These are phyloP conservation scores for Agrochola circellaris DNA, from an alignment of 2,888 invertebrate species.

Conservation along the genomic window DNA sequence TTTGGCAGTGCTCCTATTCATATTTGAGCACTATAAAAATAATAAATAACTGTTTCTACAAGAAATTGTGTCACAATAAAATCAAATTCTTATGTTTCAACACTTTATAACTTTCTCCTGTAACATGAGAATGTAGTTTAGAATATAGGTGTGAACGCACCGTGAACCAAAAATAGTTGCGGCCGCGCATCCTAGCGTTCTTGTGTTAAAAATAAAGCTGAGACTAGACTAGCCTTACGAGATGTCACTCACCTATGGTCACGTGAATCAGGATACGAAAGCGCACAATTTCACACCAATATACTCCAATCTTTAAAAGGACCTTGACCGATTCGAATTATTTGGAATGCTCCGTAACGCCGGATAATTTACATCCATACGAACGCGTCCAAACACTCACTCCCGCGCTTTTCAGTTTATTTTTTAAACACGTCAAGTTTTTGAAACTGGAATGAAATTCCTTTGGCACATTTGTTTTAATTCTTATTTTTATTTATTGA, in stretches of 20 bases:
- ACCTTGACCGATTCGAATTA: slow-evolving; percentile 84
- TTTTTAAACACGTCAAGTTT: slow-evolving; percentile 65
- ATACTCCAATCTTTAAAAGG: slow-evolving; percentile 76
- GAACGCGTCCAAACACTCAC: slow-evolving; percentile 77
- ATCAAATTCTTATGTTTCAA: slow-evolving; percentile 10
- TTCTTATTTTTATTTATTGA: slow-evolving; percentile 68
- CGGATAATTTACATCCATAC: slow-evolving; percentile 80
- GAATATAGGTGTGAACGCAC: slow-evolving; percentile 82
- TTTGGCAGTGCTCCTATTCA: slow-evolving; percentile 48
- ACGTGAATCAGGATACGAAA: slow-evolving; percentile 76
- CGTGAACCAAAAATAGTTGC: slow-evolving; percentile 87
- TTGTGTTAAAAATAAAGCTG: slow-evolving; percentile 84
- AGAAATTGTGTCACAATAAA: slow-evolving; percentile 1
- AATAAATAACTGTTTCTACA: not conserved
- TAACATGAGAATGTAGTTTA: slow-evolving; percentile 85
- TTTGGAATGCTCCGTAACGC: slow-evolving; percentile 76
- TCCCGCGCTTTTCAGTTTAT: slow-evolving; percentile 74
- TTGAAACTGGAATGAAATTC: slow-evolving; percentile 59
- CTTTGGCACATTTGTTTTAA: slow-evolving; percentile 68
- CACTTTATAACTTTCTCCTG: slow-evolving; percentile 72
- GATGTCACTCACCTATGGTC: slow-evolving; percentile 87
- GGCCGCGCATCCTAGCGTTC: slow-evolving; percentile 82
- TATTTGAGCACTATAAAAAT: not conserved
- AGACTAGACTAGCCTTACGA: slow-evolving; percentile 75
- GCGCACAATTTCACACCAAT: slow-evolving; percentile 78